Evolutionary conservation across 2,888 invertebrate species (phyloP).

Genomic region (Leucophenga maculata): DNA sequence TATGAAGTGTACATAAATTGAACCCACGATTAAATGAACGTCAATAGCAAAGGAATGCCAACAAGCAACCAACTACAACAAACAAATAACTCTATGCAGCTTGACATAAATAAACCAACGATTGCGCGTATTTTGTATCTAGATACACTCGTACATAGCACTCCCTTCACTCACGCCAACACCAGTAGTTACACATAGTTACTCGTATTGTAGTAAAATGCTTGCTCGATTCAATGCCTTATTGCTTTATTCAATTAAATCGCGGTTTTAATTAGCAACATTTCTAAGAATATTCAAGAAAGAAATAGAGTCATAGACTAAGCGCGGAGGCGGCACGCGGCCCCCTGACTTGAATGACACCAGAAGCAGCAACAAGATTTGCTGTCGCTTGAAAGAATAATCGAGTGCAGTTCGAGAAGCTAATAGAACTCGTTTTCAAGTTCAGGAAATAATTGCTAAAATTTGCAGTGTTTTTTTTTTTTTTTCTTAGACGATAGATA

Average conservation of each 20-base stretch:
- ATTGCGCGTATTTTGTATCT: too few species aligned
- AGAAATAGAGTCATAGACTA: background rate
- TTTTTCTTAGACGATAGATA: too few species aligned
- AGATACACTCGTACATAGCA: background rate
- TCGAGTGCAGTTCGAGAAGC: constrained; percentile 6
- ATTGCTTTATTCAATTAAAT: constrained; percentile 48
- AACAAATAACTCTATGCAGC: constrained; percentile 31
- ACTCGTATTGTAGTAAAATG: background rate
- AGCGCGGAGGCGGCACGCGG: background rate
- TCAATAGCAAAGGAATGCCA: too few species aligned
- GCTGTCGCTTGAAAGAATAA: too few species aligned
- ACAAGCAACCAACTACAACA: too few species aligned
- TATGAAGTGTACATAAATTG: too few species aligned
- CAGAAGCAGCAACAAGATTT: too few species aligned
- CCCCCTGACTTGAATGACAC: too few species aligned
- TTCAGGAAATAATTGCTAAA: constrained; percentile 56
- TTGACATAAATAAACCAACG: constrained; percentile 26
- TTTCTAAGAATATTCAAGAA: constrained; percentile 49
- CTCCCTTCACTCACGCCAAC: constrained; percentile 41
- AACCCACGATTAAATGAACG: too few species aligned
- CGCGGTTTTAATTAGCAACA: constrained; percentile 45
- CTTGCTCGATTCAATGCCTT: background rate
- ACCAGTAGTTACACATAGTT: background rate
- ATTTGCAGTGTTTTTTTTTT: background rate
- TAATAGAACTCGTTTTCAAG: constrained; percentile 56